Evolutionary conservation across 2,113 vertebrate species (phyloP), one percentile per base, ranked within the genome.

Genomic region (Nyctibius bracteatus): DNA sequence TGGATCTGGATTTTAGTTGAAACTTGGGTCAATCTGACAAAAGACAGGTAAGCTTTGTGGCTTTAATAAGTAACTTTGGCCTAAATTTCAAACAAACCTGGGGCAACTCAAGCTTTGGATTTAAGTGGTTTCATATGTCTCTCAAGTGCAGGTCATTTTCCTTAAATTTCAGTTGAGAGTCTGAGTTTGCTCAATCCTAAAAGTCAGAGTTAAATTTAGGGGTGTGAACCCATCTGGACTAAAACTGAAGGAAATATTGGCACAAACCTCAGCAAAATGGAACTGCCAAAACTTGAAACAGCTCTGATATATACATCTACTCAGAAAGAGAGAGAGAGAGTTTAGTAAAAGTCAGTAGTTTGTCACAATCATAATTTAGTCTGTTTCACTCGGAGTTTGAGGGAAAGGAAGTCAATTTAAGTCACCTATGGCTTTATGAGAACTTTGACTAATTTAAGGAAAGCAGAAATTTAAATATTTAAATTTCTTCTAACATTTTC

Each of bases 21-120:
- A 96, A 86, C 47, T 83, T 86, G 13, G 47, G 92, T 93, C 81
- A 94, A 18, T 80, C n/a, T 93, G 93, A 96, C 88, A 95, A 95
- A 93, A 95, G 72, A 74, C 96, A 96, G 93, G 92, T 96, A 92
- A 84, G 67, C n/a, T 93, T 92, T 92, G 90, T 88, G 88, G 89
- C 77, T 95, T 94, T 79, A 44, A 81, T 92, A 37, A 3, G 27
- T 84, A 92, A 77, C 83, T 94, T 91, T 89, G 89, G 83, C 65
- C 80, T 84, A 63, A 39, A 84, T 95, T 95, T 96, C 95, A 96
- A 97, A 95, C 43, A 92, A 94, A 95, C 33, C 59, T 18, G 16
- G 59, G 58, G 71, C 81, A 90, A 88, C 44, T 41, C 51, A 47
- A 83, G 46, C 55, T 96, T 92, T 92, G 59, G 35, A 59, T 93